phyloP scores from a whole-genome alignment of 2,888 invertebrate genomes.

The Agrenia bidenticulata region DNA sequence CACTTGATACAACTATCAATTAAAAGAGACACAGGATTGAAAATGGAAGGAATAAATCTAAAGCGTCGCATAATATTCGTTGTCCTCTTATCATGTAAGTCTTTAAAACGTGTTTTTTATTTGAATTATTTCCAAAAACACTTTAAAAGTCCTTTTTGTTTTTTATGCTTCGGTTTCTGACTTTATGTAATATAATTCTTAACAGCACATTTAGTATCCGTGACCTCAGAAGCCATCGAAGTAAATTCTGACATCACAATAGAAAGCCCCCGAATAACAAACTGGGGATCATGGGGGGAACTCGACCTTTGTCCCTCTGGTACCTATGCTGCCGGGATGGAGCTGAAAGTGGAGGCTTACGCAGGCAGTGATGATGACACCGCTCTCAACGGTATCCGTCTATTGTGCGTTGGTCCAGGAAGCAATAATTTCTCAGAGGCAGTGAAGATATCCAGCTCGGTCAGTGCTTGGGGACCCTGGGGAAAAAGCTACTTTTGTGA shows the following conservation, averaged over 20 bases:
- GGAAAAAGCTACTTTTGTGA: conserved; percentile 6
- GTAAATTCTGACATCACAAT: not conserved
- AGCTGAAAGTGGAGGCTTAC: conserved; percentile 11
- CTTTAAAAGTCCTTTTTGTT: too few relatives aligned
- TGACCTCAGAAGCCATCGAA: too few relatives aligned
- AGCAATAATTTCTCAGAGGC: not conserved
- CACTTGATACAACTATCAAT: too few relatives aligned
- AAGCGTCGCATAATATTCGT: too few relatives aligned
- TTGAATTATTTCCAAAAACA: too few relatives aligned
- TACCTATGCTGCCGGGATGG: conserved; percentile 10
- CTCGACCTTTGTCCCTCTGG: conserved; percentile 10
- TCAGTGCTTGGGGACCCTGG: conserved; percentile 14
- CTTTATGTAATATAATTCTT: too few relatives aligned
- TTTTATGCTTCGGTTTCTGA: too few relatives aligned
- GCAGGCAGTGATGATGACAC: conserved; percentile 17
- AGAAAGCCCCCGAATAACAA: conserved; percentile 10
- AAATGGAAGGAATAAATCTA: too few relatives aligned
- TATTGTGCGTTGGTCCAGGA: conserved; percentile 13
- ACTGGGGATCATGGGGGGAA: conserved; percentile 10
- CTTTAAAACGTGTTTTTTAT: too few relatives aligned
- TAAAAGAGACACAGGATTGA: too few relatives aligned
- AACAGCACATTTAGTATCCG: too few relatives aligned
- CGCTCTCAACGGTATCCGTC: conserved; percentile 14
- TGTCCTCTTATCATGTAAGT: too few relatives aligned
- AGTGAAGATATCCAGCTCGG: not conserved